A percentile compares a stretch with the other conserved stretches of the same genome.
These are phyloP conservation scores for Apteryx owenii DNA, from an alignment of 2,113 vertebrate species.

Conservation along the genomic window DNA sequence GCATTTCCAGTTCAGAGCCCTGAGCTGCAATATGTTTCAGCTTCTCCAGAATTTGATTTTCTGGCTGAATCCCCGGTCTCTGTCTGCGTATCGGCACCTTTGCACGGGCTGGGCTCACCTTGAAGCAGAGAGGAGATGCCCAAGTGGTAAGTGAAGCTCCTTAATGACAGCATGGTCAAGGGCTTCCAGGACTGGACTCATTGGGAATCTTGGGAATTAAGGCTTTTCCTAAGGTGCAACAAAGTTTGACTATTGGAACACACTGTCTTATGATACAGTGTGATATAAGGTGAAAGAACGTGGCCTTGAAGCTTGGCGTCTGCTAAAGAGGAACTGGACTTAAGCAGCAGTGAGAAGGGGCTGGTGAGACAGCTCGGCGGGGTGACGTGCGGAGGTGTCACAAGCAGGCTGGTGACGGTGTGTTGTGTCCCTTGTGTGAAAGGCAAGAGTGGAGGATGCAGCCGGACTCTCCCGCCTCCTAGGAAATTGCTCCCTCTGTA, in stretches of 20 bases:
- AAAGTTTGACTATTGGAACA: background rate
- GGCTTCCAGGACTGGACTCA: background rate
- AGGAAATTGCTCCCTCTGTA: background rate
- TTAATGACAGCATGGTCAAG: too few relatives aligned
- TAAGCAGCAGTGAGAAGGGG: background rate
- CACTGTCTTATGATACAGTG: background rate
- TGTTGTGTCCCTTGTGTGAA: background rate
- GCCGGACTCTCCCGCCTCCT: background rate
- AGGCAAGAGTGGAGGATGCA: background rate
- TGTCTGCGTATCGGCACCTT: too few relatives aligned
- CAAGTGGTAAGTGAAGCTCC: too few relatives aligned
- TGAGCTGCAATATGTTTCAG: background rate
- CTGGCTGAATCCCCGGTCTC: background rate
- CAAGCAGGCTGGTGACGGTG: fast-evolving
- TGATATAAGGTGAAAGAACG: background rate
- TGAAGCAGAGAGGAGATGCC: background rate
- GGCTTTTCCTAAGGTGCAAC: too few relatives aligned
- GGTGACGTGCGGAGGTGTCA: background rate
- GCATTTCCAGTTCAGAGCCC: background rate
- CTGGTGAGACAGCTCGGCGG: background rate
- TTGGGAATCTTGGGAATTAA: too few relatives aligned
- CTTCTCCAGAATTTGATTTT: background rate
- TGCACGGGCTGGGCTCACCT: background rate
- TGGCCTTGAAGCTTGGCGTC: background rate
- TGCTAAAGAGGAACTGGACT: background rate